phyloP scores from a whole-genome alignment of 64 coral and sea anemone species.

The Platygyra sinensis region DNA sequence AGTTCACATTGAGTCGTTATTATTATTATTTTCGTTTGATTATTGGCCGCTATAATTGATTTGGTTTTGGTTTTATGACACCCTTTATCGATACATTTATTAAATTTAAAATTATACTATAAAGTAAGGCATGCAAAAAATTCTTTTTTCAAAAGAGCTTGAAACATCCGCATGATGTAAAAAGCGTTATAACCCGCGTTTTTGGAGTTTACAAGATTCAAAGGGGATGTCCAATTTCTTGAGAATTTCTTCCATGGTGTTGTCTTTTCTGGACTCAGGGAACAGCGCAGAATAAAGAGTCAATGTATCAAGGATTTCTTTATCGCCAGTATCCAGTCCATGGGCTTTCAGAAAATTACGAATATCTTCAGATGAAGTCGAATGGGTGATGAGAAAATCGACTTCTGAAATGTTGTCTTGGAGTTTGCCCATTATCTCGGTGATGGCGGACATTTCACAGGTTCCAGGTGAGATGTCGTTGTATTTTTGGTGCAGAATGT shows the following conservation, averaged over 20 bases:
- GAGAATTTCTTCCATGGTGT: conserved; percentile 23
- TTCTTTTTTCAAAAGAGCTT: conserved; percentile 6
- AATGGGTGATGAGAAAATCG: conserved; percentile 19
- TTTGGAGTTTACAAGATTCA: neutral
- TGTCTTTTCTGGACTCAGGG: conserved; percentile 15
- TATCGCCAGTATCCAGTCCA: neutral
- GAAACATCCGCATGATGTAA: conserved; percentile 19
- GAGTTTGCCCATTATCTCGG: neutral
- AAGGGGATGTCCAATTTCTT: conserved; percentile 10
- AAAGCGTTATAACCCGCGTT: conserved; percentile 1
- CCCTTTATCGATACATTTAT: neutral
- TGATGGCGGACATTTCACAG: neutral
- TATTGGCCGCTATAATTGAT: neutral
- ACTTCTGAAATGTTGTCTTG: neutral
- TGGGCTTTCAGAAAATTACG: neutral
- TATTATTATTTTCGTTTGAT: no score
- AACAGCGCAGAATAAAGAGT: neutral
- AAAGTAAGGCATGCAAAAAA: conserved; percentile 8
- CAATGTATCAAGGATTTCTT: neutral
- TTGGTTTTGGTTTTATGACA: neutral
- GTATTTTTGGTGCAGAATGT: neutral
- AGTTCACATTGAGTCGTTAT: no score
- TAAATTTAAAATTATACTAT: neutral
- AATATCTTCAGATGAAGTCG: neutral
- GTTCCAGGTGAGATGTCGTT: neutral